These are phyloP conservation scores for Trididemnum clinides DNA, from an alignment of 23 tunicate species.

Conservation along the genomic window DNA sequence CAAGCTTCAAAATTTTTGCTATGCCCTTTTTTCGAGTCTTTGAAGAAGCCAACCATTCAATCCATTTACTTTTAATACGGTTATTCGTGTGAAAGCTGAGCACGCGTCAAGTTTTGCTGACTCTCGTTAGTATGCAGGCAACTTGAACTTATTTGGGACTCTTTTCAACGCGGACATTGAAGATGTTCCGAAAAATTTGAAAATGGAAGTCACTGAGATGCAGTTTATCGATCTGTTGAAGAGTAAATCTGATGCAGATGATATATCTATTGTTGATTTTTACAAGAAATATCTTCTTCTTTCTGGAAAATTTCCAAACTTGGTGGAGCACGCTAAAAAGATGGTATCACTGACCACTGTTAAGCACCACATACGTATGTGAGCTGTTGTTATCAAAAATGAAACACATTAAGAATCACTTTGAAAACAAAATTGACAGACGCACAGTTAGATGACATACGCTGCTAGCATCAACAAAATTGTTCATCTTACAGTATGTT, in stretches of 20 bases:
- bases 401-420: not conserved
- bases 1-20: too few species aligned
- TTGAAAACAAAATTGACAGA: not conserved
- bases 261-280: not conserved
- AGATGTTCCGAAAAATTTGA: not conserved
- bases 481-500: too few species aligned
- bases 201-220: not conserved
- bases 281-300: not conserved
- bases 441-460: not conserved
- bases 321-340: not conserved
- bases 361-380: not conserved
- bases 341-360: not conserved
- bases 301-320: not conserved
- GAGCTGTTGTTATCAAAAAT: not conserved
- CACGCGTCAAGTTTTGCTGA: not conserved
- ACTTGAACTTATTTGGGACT: not conserved
- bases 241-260: not conserved
- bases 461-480: too few species aligned
- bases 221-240: not conserved
- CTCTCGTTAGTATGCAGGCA: not conserved
- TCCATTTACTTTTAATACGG: not conserved
- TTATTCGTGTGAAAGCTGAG: not conserved
- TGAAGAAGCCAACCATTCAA: not conserved
- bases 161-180: not conserved
- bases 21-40: not conserved